Conservation (phyloP, 2,797 vertebrate species). For the Sebastes kiyomatsui region DNA sequence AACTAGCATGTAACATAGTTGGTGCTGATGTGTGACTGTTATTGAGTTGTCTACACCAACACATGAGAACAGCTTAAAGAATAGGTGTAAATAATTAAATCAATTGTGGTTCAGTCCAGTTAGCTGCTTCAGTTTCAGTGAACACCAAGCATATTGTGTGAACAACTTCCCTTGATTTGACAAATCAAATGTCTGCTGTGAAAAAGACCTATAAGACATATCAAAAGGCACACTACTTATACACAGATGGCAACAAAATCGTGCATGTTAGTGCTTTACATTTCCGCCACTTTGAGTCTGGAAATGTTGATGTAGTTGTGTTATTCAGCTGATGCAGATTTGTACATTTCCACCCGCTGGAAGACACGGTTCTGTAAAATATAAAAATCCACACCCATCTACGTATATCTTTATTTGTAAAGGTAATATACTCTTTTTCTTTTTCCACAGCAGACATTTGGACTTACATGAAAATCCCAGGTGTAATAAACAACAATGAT, state of each 20-base stretch:
- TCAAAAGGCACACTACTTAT: no score
- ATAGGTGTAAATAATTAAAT: neutral
- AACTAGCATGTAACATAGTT: neutral
- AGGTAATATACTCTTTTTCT: neutral
- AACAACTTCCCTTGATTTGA: neutral
- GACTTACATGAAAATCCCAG: neutral
- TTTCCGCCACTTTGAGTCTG: neutral
- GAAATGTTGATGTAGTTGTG: neutral
- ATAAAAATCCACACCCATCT: neutral
- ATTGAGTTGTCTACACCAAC: no score
- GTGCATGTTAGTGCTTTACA: neutral
- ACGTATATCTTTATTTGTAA: neutral
- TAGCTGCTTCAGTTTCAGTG: neutral
- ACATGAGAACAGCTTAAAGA: rapidly evolving
- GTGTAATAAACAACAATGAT: neutral
- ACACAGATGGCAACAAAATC: neutral
- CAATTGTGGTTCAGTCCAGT: neutral
- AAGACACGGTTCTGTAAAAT: neutral
- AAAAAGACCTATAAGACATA: neutral
- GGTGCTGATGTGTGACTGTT: neutral
- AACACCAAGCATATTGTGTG: no score
- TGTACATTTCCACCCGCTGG: neutral
- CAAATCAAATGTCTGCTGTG: neutral
- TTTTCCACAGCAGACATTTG: neutral
- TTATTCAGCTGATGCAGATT: neutral